Conservation (phyloP, 2,797 vertebrate genomes). For the Leptodactylus fallax region DNA sequence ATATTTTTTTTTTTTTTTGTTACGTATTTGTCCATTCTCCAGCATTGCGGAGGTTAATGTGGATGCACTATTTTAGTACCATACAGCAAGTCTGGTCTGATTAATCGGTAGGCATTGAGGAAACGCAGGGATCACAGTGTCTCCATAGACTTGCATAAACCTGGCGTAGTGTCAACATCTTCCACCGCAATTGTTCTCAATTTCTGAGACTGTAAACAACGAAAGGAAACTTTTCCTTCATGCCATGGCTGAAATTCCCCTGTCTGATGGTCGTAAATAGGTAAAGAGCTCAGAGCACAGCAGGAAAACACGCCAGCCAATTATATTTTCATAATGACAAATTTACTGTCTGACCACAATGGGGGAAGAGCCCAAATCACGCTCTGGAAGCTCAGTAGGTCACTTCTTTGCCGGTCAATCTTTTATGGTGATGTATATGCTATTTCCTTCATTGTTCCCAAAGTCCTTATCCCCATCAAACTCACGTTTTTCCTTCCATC, state of each 20-base stretch:
- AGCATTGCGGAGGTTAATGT: constrained; percentile 41
- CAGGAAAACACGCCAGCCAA: constrained; percentile 40
- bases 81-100: constrained; percentile 44
- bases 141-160: constrained; percentile 53
- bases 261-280: constrained; percentile 48
- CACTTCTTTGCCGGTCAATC: background rate
- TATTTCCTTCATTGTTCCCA: constrained; percentile 45
- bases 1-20: no score
- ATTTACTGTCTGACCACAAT: constrained; percentile 44
- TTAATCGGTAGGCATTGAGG: constrained; percentile 60
- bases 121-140: constrained; percentile 54
- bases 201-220: constrained; percentile 56
- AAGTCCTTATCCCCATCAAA: constrained; percentile 23
- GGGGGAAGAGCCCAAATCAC: constrained; percentile 4
- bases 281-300: constrained; percentile 48
- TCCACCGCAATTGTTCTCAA: constrained; percentile 58
- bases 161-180: constrained; percentile 47
- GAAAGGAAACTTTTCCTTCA: constrained; percentile 48
- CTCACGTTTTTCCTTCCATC: constrained; percentile 12
- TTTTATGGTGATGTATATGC: constrained; percentile 32
- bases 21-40: background rate
- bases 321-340: constrained; percentile 56
- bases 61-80: constrained; percentile 35
- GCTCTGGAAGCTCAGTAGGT: constrained; percentile 31
- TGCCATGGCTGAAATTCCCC: constrained; percentile 47